A percentile compares a stretch with the other conserved stretches of the same genome.
phyloP scores from a whole-genome alignment of 2,797 vertebrate species.

The Gallinago nigripennis region DNA sequence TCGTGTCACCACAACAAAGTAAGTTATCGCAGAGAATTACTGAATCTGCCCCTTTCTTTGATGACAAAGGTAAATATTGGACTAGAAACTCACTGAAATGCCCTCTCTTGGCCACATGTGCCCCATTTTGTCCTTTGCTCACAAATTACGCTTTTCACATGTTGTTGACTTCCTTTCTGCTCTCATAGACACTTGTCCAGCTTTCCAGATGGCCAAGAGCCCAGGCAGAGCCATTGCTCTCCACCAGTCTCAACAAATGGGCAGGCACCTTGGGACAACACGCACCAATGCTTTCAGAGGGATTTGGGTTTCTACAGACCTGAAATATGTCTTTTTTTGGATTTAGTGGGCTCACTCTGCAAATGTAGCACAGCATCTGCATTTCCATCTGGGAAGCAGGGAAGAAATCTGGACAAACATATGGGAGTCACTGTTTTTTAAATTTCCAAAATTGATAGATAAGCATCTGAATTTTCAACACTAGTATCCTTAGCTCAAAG shows the following conservation, averaged over 20 bases:
- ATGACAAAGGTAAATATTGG: background rate
- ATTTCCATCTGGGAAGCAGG: constrained; percentile 37
- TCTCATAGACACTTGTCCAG: background rate
- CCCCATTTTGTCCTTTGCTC: background rate
- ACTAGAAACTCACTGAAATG: background rate
- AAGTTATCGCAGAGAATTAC: background rate
- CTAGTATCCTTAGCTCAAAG: background rate
- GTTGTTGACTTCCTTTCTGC: background rate
- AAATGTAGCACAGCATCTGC: constrained; percentile 12
- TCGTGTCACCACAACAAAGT: background rate
- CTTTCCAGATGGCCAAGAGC: background rate
- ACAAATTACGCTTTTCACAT: background rate
- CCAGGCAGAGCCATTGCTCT: background rate
- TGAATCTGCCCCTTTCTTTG: background rate
- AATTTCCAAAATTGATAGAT: background rate
- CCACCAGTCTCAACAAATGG: background rate
- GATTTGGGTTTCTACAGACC: background rate
- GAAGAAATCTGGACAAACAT: constrained; percentile 35
- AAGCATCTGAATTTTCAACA: background rate
- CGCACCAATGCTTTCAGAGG: background rate
- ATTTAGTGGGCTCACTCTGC: background rate
- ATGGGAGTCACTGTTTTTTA: constrained; percentile 23
- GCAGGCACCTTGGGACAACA: background rate
- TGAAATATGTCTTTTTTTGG: background rate
- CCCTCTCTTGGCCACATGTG: background rate